Evolutionary conservation across 2,888 invertebrate species (phyloP), one percentile per base, ranked within the genome.

Genomic region (Baronia brevicornis): DNA sequence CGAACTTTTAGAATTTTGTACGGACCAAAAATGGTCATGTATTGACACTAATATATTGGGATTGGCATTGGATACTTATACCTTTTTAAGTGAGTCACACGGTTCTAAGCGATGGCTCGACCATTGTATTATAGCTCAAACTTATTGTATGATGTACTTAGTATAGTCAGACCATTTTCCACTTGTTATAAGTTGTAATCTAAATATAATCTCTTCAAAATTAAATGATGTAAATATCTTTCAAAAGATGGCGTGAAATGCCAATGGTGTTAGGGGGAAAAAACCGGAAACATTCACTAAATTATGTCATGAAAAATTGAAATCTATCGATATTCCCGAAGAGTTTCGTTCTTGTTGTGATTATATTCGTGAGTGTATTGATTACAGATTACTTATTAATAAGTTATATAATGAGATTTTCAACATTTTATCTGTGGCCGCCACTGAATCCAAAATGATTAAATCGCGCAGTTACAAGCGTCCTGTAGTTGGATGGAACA

Each of bases 21-120:
- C 6, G 1, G 41, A 41, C 5, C 32, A 33, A 18, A 23, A 26
- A 8, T 41, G 38, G 36, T 7, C 12, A 5, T 38, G 39, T 27
- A 24, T 28, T 9, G 39, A 41, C 18, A 17, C 28, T 11, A 22
- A 38, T 11, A 25, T 24, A 11, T 33, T 41, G 20, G 39, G 35
- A n/a, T 9, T 35, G 5, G 8, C 18, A 4, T 41, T 30, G 0
- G 22, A 28, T 9, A 39, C 39, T 6, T 28, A 36, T 14, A 44
- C 41, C 4, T 44, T 30, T 32, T 10, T 39, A 18, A 36, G 36
- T 33, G 38, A 41, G 25, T 19, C 34, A 3, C 21, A 41, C 12
- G 30, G 33, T 5, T 23, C 24, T 3, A 29, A 18, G 15, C 19
- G 39, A 11, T 39, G 39, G 39, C 29, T 39, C 3, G 41, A 45